phyloP scores from a whole-genome alignment of 2,797 vertebrate genomes.

The Semaprochilodus insignis region DNA sequence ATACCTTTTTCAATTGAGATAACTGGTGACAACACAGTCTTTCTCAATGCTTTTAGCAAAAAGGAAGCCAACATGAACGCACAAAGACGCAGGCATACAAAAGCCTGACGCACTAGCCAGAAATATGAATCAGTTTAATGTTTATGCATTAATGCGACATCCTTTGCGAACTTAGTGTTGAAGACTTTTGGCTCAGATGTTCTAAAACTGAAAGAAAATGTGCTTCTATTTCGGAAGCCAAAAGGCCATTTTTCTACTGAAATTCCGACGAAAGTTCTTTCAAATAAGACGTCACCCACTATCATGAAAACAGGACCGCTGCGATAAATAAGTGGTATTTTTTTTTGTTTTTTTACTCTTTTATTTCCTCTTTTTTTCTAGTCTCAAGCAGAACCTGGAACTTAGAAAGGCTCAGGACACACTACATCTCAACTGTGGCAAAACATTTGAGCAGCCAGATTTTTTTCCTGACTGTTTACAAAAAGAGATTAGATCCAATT shows the following conservation, averaged over 20 bases:
- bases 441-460: slow-evolving; percentile 54
- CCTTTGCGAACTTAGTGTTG: background rate
- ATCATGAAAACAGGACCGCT: background rate
- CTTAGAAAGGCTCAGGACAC: background rate
- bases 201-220: background rate
- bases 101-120: background rate
- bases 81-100: background rate
- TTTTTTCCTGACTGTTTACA: slow-evolving; percentile 51
- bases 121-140: background rate
- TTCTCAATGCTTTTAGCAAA: too few species aligned
- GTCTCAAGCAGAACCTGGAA: slow-evolving; percentile 45
- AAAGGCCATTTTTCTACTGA: background rate
- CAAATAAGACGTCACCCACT: background rate
- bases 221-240: background rate
- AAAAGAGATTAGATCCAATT: slow-evolving; percentile 62
- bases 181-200: background rate
- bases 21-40: too few species aligned
- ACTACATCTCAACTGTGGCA: slow-evolving; percentile 32
- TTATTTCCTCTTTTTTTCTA: slow-evolving; percentile 2
- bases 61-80: too few species aligned
- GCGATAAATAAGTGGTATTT: background rate
- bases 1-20: too few species aligned
- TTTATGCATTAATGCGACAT: background rate
- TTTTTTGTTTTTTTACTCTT: background rate
- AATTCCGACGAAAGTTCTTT: background rate